phyloP scores from a whole-genome alignment of 2,888 invertebrate genomes.

The Stomorhina lunata region DNA sequence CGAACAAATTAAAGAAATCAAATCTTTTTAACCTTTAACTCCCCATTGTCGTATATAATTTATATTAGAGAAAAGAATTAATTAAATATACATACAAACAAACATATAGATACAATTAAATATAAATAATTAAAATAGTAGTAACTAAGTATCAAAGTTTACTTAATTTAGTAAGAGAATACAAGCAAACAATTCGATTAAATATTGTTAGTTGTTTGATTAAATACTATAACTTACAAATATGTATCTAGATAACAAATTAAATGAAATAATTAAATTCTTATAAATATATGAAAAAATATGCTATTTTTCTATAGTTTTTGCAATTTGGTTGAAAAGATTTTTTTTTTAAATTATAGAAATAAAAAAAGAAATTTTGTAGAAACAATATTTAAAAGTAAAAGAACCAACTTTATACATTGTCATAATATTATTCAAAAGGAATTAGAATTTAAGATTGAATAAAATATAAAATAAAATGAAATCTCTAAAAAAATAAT shows the following conservation, averaged over 20 bases:
- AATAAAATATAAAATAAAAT: not conserved
- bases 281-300: not conserved
- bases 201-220: slow-evolving; percentile 1
- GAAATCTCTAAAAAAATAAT: slow-evolving; percentile 22
- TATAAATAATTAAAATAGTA: slow-evolving; percentile 11
- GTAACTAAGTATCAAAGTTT: slow-evolving; percentile 61
- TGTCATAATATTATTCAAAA: not conserved
- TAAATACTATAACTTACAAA: slow-evolving; percentile 7
- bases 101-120: slow-evolving; percentile 1
- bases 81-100: not conserved
- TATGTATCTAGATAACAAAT: not conserved
- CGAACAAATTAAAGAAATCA: not conserved
- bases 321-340: not conserved
- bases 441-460: not conserved
- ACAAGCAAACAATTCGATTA: not conserved
- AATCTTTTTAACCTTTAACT: slow-evolving; percentile 51
- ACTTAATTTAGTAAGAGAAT: slow-evolving; percentile 59
- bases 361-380: not conserved
- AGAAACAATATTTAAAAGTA: not conserved
- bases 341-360: not conserved
- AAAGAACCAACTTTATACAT: not conserved
- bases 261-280: not conserved
- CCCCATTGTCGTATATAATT: not conserved
- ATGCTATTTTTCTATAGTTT: slow-evolving; percentile 5
- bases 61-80: slow-evolving; percentile 2